These are phyloP conservation scores for Globodera ellingtonae DNA, from an alignment of 1,140 invertebrate species.

Conservation along the genomic window DNA sequence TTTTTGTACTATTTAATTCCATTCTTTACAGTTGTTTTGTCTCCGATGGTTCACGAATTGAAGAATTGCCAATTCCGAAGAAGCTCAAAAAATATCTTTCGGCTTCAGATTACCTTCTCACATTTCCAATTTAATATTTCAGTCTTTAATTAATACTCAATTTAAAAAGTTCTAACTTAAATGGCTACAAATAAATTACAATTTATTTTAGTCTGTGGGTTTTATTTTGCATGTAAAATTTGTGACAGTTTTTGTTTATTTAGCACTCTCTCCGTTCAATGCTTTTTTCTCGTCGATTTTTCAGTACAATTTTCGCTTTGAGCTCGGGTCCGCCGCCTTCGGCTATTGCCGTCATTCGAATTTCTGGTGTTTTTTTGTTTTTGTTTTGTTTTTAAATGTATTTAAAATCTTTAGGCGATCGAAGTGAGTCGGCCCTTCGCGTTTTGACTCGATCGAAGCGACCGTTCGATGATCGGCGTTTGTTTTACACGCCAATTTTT, in stretches of 20 bases:
- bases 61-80: conserved; percentile 34
- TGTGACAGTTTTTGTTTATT: not conserved
- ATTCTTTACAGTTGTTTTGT: conserved; percentile 9
- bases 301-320: conserved; percentile 55
- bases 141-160: too few relatives aligned
- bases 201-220: not conserved
- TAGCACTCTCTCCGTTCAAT: not conserved
- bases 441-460: conserved; percentile 30
- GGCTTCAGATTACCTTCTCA: conserved; percentile 46
- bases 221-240: not conserved
- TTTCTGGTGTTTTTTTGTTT: conserved; percentile 42
- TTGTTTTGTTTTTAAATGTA: conserved; percentile 19
- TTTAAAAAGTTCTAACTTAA: conserved; percentile 1
- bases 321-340: conserved; percentile 55
- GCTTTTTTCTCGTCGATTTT: conserved; percentile 1
- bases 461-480: conserved; percentile 38
- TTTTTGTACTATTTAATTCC: not conserved
- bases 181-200: not conserved
- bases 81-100: conserved; percentile 43
- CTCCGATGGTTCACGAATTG: conserved; percentile 18
- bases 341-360: conserved; percentile 57
- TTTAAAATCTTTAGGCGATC: conserved; percentile 37
- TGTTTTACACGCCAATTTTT: conserved; percentile 55
- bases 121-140: conserved; percentile 7
- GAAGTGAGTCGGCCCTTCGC: conserved; percentile 45